Percentiles rank a stretch among this genome's conserved stretches.
phyloP scores from a whole-genome alignment of 2,797 vertebrate genomes.

The Parauchenoglanis punctatus region DNA sequence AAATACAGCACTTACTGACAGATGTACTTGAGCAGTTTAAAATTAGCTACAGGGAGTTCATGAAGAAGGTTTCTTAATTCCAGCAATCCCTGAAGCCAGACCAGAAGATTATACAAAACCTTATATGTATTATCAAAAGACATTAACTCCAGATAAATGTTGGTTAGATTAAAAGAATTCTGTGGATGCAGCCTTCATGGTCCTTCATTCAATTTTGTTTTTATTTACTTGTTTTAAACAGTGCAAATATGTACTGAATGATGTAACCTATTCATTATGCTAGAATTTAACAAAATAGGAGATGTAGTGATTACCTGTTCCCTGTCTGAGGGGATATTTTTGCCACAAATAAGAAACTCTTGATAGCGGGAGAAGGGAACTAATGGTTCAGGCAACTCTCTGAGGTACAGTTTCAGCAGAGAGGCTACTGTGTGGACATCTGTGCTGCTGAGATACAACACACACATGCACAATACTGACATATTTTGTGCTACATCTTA shows the following conservation, averaged over 20 bases:
- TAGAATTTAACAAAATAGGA: neutral
- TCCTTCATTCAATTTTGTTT: neutral
- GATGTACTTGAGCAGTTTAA: slow-evolving; percentile 79
- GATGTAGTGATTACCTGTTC: slow-evolving; percentile 61
- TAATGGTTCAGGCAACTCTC: slow-evolving; percentile 80
- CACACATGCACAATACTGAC: neutral
- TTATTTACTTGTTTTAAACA: neutral
- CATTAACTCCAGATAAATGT: neutral
- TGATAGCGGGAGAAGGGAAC: slow-evolving; percentile 77
- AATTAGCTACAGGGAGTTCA: slow-evolving; percentile 78
- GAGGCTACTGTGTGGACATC: slow-evolving; percentile 83
- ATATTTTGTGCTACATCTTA: slow-evolving; percentile 3
- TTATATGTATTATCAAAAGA: neutral
- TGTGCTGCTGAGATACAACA: slow-evolving; percentile 69
- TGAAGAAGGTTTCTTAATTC: slow-evolving; percentile 74
- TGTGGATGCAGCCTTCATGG: neutral
- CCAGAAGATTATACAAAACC: neutral
- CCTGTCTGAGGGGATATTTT: slow-evolving; percentile 66
- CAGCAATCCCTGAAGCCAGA: slow-evolving; percentile 66
- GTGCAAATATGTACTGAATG: neutral
- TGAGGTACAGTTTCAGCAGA: slow-evolving; percentile 79
- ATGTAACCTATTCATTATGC: neutral
- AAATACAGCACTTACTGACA: slow-evolving; percentile 70
- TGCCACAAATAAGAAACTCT: slow-evolving; percentile 74
- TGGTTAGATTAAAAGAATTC: neutral